These are phyloP conservation scores for Notolabrus celidotus DNA, from an alignment of 2,797 vertebrate genomes.

Conservation along the genomic window DNA sequence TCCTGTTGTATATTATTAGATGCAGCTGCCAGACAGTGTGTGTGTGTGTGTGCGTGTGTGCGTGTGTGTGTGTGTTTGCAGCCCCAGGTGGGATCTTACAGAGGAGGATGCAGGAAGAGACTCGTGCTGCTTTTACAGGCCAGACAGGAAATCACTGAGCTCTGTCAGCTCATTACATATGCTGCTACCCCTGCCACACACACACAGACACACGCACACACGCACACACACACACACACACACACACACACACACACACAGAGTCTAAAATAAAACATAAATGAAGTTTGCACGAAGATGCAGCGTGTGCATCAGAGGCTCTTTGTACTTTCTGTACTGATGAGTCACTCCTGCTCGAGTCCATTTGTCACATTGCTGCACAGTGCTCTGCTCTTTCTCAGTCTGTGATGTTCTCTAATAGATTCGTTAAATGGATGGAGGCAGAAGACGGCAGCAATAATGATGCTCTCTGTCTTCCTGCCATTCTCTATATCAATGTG, in stretches of 20 bases:
- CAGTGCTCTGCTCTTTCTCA: conserved; percentile 51
- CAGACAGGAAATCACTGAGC: conserved; percentile 71
- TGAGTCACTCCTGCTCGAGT: conserved; percentile 57
- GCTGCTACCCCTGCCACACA: conserved; percentile 19
- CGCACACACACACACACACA: not conserved
- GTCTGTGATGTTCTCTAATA: conserved; percentile 56
- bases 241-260: conserved; percentile 34
- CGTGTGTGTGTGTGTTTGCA: conserved; percentile 17
- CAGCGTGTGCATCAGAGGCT: conserved; percentile 45
- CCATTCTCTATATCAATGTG: conserved; percentile 57
- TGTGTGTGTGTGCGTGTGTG: conserved; percentile 30
- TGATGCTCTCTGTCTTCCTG: conserved; percentile 63
- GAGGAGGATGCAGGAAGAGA: conserved; percentile 67
- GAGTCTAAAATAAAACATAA: conserved; percentile 29
- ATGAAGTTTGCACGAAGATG: conserved; percentile 33
- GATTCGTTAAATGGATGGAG: conserved; percentile 67
- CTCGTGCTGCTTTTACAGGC: conserved; percentile 70
- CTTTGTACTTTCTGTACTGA: conserved; percentile 53
- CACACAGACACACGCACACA: conserved; percentile 16
- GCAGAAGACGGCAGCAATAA: conserved; percentile 56
- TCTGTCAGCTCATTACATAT: conserved; percentile 65
- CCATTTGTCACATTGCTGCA: conserved; percentile 50
- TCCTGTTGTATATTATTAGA: conserved; percentile 41
- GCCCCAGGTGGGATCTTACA: conserved; percentile 63
- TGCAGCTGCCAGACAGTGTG: conserved; percentile 53